Percentiles rank a stretch among this genome's conserved stretches.
Conservation (phyloP, 2,113 vertebrate species). For the Sceloporus tristichus region DNA sequence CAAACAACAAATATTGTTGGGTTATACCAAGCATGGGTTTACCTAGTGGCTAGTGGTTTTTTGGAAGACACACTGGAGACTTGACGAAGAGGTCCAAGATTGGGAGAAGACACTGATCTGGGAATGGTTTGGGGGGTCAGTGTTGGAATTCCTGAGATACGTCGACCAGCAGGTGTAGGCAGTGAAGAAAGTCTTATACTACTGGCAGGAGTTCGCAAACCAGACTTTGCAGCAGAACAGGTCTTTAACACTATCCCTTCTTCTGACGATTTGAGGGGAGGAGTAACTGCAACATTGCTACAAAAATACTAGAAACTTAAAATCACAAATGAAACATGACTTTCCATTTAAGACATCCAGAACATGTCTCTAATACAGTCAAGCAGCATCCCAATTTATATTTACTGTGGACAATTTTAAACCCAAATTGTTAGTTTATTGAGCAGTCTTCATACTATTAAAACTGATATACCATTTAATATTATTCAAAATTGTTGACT, state of each 20-base stretch:
- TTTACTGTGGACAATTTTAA: not conserved
- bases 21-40: constrained; percentile 26
- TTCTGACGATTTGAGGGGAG: constrained; percentile 54
- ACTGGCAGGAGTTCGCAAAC: constrained; percentile 68
- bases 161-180: constrained; percentile 81
- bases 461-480: not conserved
- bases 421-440: not conserved
- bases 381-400: not conserved
- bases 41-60: constrained; percentile 74
- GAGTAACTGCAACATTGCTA: constrained; percentile 72
- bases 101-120: constrained; percentile 45
- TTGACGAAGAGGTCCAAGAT: not conserved
- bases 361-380: not conserved
- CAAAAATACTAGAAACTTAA: constrained; percentile 21
- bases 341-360: not conserved
- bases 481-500: not conserved
- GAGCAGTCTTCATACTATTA: not conserved
- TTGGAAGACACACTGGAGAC: constrained; percentile 49
- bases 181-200: constrained; percentile 74
- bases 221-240: constrained; percentile 29
- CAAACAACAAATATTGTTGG: not conserved
- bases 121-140: constrained; percentile 71
- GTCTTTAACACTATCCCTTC: constrained; percentile 59
- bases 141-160: constrained; percentile 73
- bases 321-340: not conserved